Conservation (phyloP, 2,888 invertebrate species). For the Subacronicta megacephala region DNA sequence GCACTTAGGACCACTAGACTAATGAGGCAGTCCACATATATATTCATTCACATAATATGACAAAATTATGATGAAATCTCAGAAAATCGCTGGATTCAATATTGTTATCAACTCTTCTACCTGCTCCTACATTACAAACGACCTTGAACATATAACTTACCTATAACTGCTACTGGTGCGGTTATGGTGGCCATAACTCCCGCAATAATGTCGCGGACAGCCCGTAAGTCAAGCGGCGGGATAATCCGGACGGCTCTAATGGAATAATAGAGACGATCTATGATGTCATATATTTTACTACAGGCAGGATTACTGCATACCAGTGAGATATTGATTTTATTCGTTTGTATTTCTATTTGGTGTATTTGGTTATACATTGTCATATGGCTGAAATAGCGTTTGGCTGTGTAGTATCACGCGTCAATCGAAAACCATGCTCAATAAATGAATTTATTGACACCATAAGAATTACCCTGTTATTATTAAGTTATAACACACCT, state of each 20-base stretch:
- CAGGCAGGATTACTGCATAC: slow-evolving; percentile 43
- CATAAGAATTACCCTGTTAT: too few species aligned
- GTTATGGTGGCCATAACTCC: slow-evolving; percentile 53
- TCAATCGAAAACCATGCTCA: too few species aligned
- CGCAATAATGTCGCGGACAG: slow-evolving; percentile 57
- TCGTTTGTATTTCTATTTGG: slow-evolving; percentile 32
- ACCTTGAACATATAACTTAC: slow-evolving; percentile 32
- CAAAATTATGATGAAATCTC: too few species aligned
- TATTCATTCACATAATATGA: too few species aligned
- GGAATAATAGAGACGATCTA: slow-evolving; percentile 67
- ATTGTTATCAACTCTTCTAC: background rate
- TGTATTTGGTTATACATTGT: background rate
- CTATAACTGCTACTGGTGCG: slow-evolving; percentile 23
- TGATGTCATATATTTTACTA: slow-evolving; percentile 60
- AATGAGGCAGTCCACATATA: too few species aligned
- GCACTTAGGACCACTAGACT: too few species aligned
- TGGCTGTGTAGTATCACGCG: too few species aligned
- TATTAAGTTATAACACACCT: too few species aligned
- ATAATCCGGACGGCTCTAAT: slow-evolving; percentile 65
- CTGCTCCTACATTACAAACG: background rate
- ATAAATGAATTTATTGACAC: too few species aligned
- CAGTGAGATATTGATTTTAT: slow-evolving; percentile 32
- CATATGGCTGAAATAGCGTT: background rate
- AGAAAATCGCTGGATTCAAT: too few species aligned
- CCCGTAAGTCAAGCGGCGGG: slow-evolving; percentile 61